A percentile compares a stretch with the other conserved stretches of the same genome.
These are phyloP conservation scores for Drosophila austrosaltans DNA, from an alignment of 2,888 invertebrate genomes.

Conservation along the genomic window DNA sequence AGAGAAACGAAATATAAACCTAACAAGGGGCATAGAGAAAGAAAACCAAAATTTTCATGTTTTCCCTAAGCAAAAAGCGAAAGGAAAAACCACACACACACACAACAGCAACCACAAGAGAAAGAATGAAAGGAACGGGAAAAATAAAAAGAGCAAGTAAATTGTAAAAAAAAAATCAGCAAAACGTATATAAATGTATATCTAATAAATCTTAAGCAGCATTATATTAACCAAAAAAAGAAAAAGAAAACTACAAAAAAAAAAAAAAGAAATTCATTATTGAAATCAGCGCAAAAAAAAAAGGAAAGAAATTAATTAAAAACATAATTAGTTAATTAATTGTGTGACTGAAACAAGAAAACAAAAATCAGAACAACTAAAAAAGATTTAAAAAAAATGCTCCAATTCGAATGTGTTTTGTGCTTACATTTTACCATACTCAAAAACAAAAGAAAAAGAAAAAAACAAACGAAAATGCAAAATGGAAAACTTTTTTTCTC, in stretches of 20 bases:
- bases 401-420: constrained; percentile 57
- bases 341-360: constrained; percentile 60
- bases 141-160: constrained; percentile 9
- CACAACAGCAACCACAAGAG: constrained; percentile 44
- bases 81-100: constrained; percentile 22
- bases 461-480: background rate
- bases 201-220: constrained; percentile 70
- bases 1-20: constrained; percentile 3
- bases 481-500: constrained; percentile 18
- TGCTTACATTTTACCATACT: constrained; percentile 49
- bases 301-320: constrained; percentile 38
- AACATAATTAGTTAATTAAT: constrained; percentile 9
- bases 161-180: constrained; percentile 71
- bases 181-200: constrained; percentile 70
- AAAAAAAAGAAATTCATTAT: constrained; percentile 52
- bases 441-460: constrained; percentile 9
- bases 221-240: constrained; percentile 72
- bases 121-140: constrained; percentile 15
- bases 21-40: constrained; percentile 39
- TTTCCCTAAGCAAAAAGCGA: constrained; percentile 45
- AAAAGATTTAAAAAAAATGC: constrained; percentile 5
- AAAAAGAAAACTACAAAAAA: constrained; percentile 33
- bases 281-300: constrained; percentile 61
- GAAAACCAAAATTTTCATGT: constrained; percentile 47
- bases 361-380: constrained; percentile 31